phyloP scores from a whole-genome alignment of 2,888 invertebrate species.

The Julus scanicus region DNA sequence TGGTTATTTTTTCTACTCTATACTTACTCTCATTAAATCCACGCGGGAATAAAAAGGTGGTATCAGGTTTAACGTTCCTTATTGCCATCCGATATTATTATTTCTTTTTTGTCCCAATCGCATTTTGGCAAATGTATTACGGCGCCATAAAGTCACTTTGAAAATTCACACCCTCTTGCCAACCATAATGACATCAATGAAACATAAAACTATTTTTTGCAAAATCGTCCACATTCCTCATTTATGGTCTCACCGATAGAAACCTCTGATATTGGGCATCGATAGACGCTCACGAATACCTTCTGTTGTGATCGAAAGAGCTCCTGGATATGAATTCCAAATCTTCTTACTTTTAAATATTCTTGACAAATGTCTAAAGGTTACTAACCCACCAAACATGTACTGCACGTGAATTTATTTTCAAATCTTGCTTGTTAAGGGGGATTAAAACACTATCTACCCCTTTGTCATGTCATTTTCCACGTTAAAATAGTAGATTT shows the following conservation, averaged over 20 bases:
- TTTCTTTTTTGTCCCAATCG: slow-evolving; percentile 10
- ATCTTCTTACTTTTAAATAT: too few relatives aligned
- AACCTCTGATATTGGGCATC: not conserved
- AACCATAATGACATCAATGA: slow-evolving; percentile 26
- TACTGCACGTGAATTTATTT: too few relatives aligned
- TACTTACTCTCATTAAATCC: slow-evolving; percentile 5
- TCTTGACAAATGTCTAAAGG: too few relatives aligned
- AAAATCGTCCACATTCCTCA: slow-evolving; percentile 17
- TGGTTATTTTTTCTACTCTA: not conserved
- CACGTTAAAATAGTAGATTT: too few relatives aligned
- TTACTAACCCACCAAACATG: too few relatives aligned
- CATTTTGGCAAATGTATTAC: slow-evolving; percentile 33
- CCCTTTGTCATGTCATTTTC: too few relatives aligned
- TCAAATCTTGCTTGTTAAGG: too few relatives aligned
- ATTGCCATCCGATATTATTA: slow-evolving; percentile 5
- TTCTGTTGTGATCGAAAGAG: too few relatives aligned
- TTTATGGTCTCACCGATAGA: slow-evolving; percentile 1
- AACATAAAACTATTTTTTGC: slow-evolving; percentile 31
- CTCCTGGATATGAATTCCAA: too few relatives aligned
- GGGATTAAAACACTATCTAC: too few relatives aligned
- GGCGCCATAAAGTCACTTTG: slow-evolving; percentile 33
- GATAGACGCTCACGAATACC: not conserved
- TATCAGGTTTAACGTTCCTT: slow-evolving; percentile 19
- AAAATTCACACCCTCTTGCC: slow-evolving; percentile 33
- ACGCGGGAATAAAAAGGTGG: slow-evolving; percentile 23